Base-by-base conservation (phyloP, 1,140 invertebrate species). In the Laupala kohalensis region DNA sequence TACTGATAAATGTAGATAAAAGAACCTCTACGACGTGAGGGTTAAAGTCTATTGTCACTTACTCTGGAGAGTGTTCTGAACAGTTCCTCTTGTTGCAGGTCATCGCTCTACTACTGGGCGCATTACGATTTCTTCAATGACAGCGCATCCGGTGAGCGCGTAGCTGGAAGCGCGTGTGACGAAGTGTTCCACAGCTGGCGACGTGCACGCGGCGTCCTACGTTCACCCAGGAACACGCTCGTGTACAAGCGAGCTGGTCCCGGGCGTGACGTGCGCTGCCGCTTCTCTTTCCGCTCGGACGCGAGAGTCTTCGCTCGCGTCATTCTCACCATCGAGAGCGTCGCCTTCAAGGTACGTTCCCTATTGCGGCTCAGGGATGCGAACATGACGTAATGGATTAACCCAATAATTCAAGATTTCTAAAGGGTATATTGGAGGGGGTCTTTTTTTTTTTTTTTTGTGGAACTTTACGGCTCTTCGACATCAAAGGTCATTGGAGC, bases 171-270 rank as follows among this genome's bases (percentile, higher is more conserved):
- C 0, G 86, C 89, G 9, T 95, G 93, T 79, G 93, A 95, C 76
- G 92, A 95, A 78, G 86, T 90, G 0, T 93, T 94, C 76, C 86
- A 89, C 5, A 90, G 90, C 0, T 94, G 92, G 90, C 88, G 87
- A 73, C 81, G 85, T 66, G 83, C 86, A 5, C 85, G 85, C 3
- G 93, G 92, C 0, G 83, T 84, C 65, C 80, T 95, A 1, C 81
- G 91, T 5, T 93, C 91, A 0, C 92, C 93, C 0, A 81, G 92
- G 2, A 95, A 95, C 76, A 94, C 92, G 0, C 78, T 95, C 4
- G 88, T 95, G 0, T 95, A 93, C 76, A 94, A 94, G 77, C 85
- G 89, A 70, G 83, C 71, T 70, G 23, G 73, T 63, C 13, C 83
- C 1, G 86, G 84, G 4, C 83, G 86, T 77, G 90, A 92, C 76